phyloP scores from a whole-genome alignment of 2,888 invertebrate species.

The Pterobdella sp. region DNA sequence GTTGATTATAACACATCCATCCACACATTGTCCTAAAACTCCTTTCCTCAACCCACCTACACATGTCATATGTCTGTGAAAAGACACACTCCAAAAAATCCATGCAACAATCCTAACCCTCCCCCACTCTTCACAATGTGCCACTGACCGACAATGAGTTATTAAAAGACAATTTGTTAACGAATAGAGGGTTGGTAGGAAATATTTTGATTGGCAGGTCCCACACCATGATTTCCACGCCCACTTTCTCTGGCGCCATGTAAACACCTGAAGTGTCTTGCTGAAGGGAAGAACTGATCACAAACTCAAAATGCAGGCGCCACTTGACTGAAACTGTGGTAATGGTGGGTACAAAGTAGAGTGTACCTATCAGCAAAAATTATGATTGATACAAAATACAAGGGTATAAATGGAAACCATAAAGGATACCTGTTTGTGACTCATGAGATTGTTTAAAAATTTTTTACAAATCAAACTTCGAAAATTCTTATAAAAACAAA shows the following conservation, averaged over 20 bases:
- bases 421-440: constrained; percentile 37
- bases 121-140: neutral
- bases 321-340: constrained; percentile 72
- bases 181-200: constrained; percentile 68
- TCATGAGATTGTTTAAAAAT: no score
- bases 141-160: neutral
- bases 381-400: neutral
- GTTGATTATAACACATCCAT: no score
- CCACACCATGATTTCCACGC: constrained; percentile 98
- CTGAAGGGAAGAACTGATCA: constrained; percentile 51
- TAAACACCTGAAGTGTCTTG: constrained; percentile 60
- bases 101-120: neutral
- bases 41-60: neutral
- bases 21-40: neutral
- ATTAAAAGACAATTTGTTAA: constrained; percentile 35
- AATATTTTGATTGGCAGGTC: constrained; percentile 87
- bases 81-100: neutral
- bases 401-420: neutral
- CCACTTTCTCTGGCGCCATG: constrained; percentile 68
- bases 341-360: neutral
- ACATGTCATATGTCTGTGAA: neutral
- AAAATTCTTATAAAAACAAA: neutral
- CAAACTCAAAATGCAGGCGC: constrained; percentile 95
- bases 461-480: no score
- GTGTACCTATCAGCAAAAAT: neutral